Base-by-base conservation (phyloP, 92 coral and sea anemone species). In the Palythoa caribaeorum region DNA sequence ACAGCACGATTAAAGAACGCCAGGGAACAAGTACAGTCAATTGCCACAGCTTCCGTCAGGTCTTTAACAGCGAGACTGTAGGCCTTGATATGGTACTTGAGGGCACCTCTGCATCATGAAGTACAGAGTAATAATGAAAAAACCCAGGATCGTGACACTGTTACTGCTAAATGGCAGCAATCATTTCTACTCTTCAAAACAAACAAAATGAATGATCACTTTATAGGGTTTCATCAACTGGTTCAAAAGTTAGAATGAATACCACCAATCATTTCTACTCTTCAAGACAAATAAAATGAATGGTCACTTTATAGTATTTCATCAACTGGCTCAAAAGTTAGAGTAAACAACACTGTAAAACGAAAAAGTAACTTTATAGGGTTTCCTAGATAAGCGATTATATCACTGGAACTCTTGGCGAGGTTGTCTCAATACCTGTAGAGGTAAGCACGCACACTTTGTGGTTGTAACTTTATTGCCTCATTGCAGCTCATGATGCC, bases 1-100 rank as follows among this genome's bases (percentile, higher is more conserved):
- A 97, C 99, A 10, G 99, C 99, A 8, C 99, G 98, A 94, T 97
- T 97, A 88, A 97, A 97, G 94, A 91, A 97, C 37, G 99, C 99
- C 72, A 97, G 92, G 7, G 97, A 90, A 77, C 99, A 97, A 17
- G 94, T 92, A 76, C 99, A 97, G 80, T 97, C 99, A 55, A 97
- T 95, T 60, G 98, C 99, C 0, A 97, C 98, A 51, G 99, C 99
- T 87, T 97, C 99, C 9, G 99, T 97, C 2, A 97, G 91, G 77
- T 97, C 99, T 63, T 96, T 94, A n/a, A 97, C 99, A 17, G 99
- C 99, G 36, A 97, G 90, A 70, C 98, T 92, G 83, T 88, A 97
- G 19, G 99, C 99, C 71, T 94, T 94, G 89, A 97, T 97, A 79
- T 97, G 94, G 90, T 92, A 97, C 86, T 97, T 97, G 6, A 97